Base-by-base conservation (phyloP, 2,888 invertebrate genomes). In the Hydriomena furcata region DNA sequence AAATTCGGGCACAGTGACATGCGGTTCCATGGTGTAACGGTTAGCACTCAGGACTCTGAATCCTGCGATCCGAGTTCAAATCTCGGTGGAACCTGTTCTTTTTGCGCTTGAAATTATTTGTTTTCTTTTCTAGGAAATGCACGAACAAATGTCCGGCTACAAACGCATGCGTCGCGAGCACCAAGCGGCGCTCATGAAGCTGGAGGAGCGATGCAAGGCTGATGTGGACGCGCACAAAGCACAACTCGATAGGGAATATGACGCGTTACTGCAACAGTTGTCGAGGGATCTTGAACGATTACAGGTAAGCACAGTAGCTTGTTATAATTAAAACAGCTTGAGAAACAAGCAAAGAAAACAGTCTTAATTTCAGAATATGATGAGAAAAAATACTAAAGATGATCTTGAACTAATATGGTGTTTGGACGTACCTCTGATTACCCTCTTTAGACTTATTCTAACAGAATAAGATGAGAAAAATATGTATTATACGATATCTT, bases 81-180 rank as follows among this genome's bases (percentile, higher is more conserved):
- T 94, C 93, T 94, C 93, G 93, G 94, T 93, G 93, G 17, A 17
- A 17, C 17, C 4, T 17, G 17, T 17, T 17, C 4, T 17, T 17
- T 17, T 17, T 17, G 2, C 4, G 2, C 4, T 17, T 17, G 2
- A 17, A 3, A 17, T 4, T 17, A 17, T 4, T 17, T 17, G 4
- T 24, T 20, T 38, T 60, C 60, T 30, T 59, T 64, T 12, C 97
- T n/a, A 99, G 92, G 99, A 99, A 88, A 97, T 99, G 96, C 97
- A 98, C 88, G 99, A 99, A 84, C 99, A 99, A 91, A 99, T 99
- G 97, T 96, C 97, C 43, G 98, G 98, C 12, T 99, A 99, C 91
- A 99, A 99, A 88, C 93, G 99, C 60, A 97, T 99, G 96, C 93
- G 99, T 57, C 94, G 98, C 60, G 98, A 98, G 81, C 99, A 99